Evolutionary conservation across 2,888 invertebrate genomes (phyloP), one percentile per base, ranked within the genome.

Genomic region (Mongoloraphidia duomilia): DNA sequence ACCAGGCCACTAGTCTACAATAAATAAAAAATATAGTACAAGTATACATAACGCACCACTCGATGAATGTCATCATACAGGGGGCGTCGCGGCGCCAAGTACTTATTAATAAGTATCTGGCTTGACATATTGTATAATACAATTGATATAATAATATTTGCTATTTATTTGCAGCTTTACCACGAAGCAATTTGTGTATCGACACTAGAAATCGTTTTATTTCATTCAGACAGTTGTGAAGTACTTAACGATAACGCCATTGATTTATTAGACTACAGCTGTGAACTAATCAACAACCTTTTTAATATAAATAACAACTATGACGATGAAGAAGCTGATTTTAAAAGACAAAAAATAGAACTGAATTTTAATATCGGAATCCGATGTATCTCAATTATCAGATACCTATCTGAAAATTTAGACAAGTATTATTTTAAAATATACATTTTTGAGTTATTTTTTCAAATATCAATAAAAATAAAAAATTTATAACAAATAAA

Each of bases 231-330:
- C 56, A 81, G 85, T 5, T 84, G 84, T 47, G 82, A 85, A 61
- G 77, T 84, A 40, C 70, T 92, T 50, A 81, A 78, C 44, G 90
- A 93, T 48, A 70, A 78, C 1, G 76, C 82, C 11, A 71, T 87
- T 8, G 94, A 94, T 69, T 69, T 94, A 13, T 71, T 91, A 14
- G 88, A 92, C 65, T 94, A 92, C 61, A 77, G 82, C 34, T 77
- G 82, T 36, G 78, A 82, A 52, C 79, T 79, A 51, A 70, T 85
- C 2, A 77, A 80, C 0, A 70, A 73, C 13, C 66, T 86, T 1
- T 65, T 86, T 65, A 69, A 55, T 56, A 65, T 59, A 39, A 51
- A 56, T 9, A 44, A 49, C 8, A 50, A 49, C n/a, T 56, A 56
- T 14, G 70, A 75, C 35, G 65, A 72, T 55, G 69, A 75, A 3